Conservation (phyloP, 1,140 invertebrate species). For the Drosophila triauraria region DNA sequence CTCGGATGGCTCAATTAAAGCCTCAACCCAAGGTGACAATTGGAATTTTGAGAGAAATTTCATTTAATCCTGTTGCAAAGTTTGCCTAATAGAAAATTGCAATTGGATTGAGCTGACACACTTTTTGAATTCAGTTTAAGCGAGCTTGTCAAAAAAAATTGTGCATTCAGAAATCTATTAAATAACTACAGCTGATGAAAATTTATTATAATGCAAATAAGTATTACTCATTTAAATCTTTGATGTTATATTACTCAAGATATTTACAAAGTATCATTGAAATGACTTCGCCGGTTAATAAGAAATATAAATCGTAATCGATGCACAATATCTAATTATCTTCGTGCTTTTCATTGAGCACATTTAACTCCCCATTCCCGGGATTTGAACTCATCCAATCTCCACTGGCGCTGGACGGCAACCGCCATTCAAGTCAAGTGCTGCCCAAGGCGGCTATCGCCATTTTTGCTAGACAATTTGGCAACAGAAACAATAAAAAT, state of each 20-base stretch:
- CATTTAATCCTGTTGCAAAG: background rate
- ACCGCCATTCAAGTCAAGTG: constrained; percentile 49
- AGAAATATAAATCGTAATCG: constrained; percentile 33
- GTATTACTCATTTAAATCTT: too few relatives aligned
- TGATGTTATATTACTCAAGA: background rate
- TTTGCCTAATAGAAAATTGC: background rate
- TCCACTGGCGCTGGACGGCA: background rate
- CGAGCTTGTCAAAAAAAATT: background rate
- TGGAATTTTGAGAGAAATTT: background rate
- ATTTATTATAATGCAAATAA: background rate
- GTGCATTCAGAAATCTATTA: background rate
- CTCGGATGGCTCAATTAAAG: constrained; percentile 1
- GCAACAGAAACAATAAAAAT: constrained; percentile 75
- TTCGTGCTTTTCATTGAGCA: background rate
- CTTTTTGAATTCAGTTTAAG: too few relatives aligned
- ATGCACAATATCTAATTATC: constrained; percentile 52
- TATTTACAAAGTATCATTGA: background rate
- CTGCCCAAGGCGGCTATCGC: constrained; percentile 60
- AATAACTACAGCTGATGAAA: background rate
- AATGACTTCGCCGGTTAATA: too few relatives aligned
- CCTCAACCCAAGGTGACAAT: background rate
- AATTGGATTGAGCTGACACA: too few relatives aligned
- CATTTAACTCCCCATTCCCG: background rate
- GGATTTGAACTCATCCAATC: constrained; percentile 7
- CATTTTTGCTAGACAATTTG: constrained; percentile 78